Evolutionary conservation across 1,140 invertebrate genomes (phyloP), one percentile per base, ranked within the genome.

Genomic region (Megathymus violae): DNA sequence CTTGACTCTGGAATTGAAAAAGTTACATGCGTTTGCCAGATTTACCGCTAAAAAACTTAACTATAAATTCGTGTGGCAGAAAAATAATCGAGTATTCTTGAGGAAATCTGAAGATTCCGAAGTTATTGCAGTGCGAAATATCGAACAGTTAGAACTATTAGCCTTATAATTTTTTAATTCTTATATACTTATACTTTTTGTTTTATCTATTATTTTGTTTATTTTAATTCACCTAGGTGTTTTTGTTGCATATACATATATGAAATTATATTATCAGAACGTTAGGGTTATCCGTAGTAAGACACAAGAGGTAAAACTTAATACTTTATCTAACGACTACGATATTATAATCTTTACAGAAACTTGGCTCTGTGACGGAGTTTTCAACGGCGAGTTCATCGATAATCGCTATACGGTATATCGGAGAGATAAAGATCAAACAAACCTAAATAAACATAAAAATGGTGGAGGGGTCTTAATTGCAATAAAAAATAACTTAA

Each of bases 51-150:
- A 64, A 7, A 62, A 67, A 34, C 52, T 64, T 6, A 43, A 56
- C 10, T 74, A 64, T 16, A 71, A 76, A 59, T 74, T 43, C 11
- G 69, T 75, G 0, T 76, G 68, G 74, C 16, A 67, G 0, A 46
- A 59, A 52, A 64, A 63, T 19, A 56, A 66, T 6, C 43, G 63
- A 9, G 40, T 73, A 2, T 73, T 62, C 22, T 31, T 76, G 9
- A 50, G 67, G 6, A 76, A 70, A 62, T 34, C 34, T 31, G 70
- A 73, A 25, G 44, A 11, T 0, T 63, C 62, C 2, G 43, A 51
- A 31, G 22, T 34, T 9, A 52, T 62, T 25, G 27, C 41, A 15
- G 31, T 76, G 6, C 17, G 38, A 1, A 43, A 31, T 43, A 27
- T 27, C 15, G 17, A 56, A 22, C 52, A 56, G 38, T 14, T 52